Evolutionary conservation across 2,888 invertebrate species (phyloP).

Genomic region (Lordiphosa fenestrarum): DNA sequence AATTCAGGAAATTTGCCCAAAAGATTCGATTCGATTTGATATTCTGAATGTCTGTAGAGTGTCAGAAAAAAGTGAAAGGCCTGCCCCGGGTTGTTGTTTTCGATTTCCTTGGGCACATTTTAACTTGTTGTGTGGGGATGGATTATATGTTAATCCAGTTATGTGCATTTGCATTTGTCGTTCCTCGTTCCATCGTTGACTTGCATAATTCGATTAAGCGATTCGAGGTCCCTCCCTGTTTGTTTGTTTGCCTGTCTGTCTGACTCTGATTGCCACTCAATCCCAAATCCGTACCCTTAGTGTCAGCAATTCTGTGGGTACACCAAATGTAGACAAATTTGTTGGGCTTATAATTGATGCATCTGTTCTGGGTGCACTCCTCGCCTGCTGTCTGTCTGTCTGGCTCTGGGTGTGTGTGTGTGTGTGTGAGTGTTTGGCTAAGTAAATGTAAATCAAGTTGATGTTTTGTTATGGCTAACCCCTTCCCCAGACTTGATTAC

Average conservation of each 20-base stretch:
- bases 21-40: conserved; percentile 52
- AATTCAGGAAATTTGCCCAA: conserved; percentile 49
- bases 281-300: conserved; percentile 2
- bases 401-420: neutral
- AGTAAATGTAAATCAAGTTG: conserved; percentile 46
- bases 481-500: conserved; percentile 50
- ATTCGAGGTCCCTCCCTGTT: conserved; percentile 24
- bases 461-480: conserved; percentile 41
- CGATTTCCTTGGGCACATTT: conserved; percentile 31
- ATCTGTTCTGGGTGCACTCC: conserved; percentile 20
- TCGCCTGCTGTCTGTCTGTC: neutral
- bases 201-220: conserved; percentile 66
- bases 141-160: conserved; percentile 64
- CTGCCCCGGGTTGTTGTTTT: conserved; percentile 37
- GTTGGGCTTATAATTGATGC: conserved; percentile 66
- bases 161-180: conserved; percentile 36
- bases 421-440: conserved; percentile 15
- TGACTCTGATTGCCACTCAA: conserved; percentile 52
- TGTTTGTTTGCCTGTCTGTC: conserved; percentile 49
- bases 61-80: conserved; percentile 31
- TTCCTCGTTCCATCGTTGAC: conserved; percentile 30
- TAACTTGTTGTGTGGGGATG: conserved; percentile 49
- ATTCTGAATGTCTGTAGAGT: conserved; percentile 15
- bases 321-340: conserved; percentile 63
- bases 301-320: conserved; percentile 57